A percentile compares a stretch with the other conserved stretches of the same genome.
These are phyloP conservation scores for Lycaena phlaeas DNA, from an alignment of 2,888 invertebrate species.

Conservation along the genomic window DNA sequence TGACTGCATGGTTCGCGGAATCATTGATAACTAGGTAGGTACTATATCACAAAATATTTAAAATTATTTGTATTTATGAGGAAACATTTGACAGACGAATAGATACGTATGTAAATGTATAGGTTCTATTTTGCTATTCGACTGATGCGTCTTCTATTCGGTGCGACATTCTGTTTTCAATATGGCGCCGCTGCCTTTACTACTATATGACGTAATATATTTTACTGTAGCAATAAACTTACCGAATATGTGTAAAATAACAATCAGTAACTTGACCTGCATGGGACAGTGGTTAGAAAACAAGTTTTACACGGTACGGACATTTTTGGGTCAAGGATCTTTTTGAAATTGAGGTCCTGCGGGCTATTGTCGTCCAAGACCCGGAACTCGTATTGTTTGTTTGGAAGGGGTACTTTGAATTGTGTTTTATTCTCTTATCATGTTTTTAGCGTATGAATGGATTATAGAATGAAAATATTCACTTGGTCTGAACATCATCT, in stretches of 20 bases:
- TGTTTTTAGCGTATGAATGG: not conserved
- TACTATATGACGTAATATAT: not conserved
- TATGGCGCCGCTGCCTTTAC: not conserved
- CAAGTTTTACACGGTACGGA: constrained; percentile 4
- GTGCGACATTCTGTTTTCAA: not conserved
- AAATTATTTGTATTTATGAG: no score
- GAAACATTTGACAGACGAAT: no score
- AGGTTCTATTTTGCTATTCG: no score
- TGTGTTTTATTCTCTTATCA: constrained; percentile 1
- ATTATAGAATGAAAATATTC: not conserved
- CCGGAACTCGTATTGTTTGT: constrained; percentile 9
- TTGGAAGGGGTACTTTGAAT: constrained; percentile 2
- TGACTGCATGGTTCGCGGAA: no score
- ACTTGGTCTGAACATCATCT: no score
- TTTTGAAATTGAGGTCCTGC: constrained; percentile 12
- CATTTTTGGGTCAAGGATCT: constrained; percentile 20
- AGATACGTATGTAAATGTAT: no score
- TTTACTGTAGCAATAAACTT: not conserved
- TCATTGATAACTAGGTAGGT: no score
- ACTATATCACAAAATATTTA: no score
- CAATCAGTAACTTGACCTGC: constrained; percentile 52
- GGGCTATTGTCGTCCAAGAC: not conserved
- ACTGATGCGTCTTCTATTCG: no score
- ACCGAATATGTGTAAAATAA: constrained; percentile 17
- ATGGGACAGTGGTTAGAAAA: constrained; percentile 31